Conservation (phyloP, 2,113 vertebrate genomes). For the Seriola aureovittata region DNA sequence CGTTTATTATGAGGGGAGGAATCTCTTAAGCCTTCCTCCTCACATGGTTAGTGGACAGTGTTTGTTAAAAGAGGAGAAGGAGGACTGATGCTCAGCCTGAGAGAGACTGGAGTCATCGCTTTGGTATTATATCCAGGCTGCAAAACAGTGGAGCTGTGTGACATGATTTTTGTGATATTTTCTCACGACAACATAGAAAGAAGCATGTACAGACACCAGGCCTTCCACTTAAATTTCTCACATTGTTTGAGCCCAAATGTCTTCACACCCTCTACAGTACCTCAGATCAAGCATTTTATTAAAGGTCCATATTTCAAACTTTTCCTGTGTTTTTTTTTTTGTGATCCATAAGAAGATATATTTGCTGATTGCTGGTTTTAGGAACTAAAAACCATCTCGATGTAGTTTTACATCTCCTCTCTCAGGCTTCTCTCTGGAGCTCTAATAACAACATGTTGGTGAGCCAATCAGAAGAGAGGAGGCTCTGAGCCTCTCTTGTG, state of each 20-base stretch:
- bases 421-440: too few relatives aligned
- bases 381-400: too few relatives aligned
- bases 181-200: neutral
- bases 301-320: too few relatives aligned
- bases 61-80: slow-evolving; percentile 7
- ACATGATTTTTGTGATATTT: slow-evolving; percentile 16
- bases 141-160: neutral
- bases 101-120: neutral
- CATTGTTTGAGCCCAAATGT: neutral
- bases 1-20: slow-evolving; percentile 53
- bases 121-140: neutral
- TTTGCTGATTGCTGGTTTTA: too few relatives aligned
- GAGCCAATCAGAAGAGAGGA: too few relatives aligned
- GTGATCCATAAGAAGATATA: too few relatives aligned
- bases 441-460: too few relatives aligned
- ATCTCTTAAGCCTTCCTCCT: slow-evolving; percentile 23
- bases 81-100: neutral
- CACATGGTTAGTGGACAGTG: slow-evolving; percentile 21
- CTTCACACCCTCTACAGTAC: neutral
- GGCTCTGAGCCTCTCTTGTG: too few relatives aligned
- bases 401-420: too few relatives aligned
- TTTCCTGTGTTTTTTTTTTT: too few relatives aligned
- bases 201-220: neutral
- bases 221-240: neutral
- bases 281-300: neutral